Evolutionary conservation across 2,113 vertebrate genomes (phyloP).

Genomic region (Amphilophus citrinellus): DNA sequence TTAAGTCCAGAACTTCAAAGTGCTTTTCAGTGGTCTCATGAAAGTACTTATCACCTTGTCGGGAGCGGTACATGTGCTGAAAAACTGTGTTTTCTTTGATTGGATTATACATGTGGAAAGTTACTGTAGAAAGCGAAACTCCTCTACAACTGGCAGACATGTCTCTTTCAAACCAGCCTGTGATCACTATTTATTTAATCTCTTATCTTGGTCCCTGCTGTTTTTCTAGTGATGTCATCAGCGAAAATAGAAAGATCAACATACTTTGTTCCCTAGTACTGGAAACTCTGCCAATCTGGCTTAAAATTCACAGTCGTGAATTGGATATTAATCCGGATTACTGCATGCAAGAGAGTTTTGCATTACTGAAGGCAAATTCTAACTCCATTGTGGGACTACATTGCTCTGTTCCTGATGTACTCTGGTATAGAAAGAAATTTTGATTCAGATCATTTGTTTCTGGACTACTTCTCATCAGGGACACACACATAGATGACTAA

Average conservation of each 20-base stretch:
- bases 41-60: neutral
- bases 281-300: constrained; percentile 10
- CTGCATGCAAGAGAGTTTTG: constrained; percentile 1
- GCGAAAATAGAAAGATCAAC: constrained; percentile 59
- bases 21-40: neutral
- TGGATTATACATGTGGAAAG: neutral
- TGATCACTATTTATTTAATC: constrained; percentile 68
- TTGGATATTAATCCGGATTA: constrained; percentile 16
- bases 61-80: neutral
- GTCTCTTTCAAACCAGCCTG: constrained; percentile 14
- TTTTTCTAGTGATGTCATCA: constrained; percentile 67
- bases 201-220: constrained; percentile 62
- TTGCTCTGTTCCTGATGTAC: neutral
- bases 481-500: constrained; percentile 9
- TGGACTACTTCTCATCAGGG: constrained; percentile 15
- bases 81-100: neutral
- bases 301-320: neutral
- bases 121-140: constrained; percentile 14
- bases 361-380: constrained; percentile 22
- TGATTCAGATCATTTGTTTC: constrained; percentile 10
- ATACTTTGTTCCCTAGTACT: constrained; percentile 39
- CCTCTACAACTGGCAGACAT: constrained; percentile 12
- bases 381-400: constrained; percentile 1
- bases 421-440: constrained; percentile 12
- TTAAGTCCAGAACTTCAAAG: neutral